Evolutionary conservation across 1,140 invertebrate species (phyloP), one percentile per base, ranked within the genome.

Genomic region (Eumaeus atala): DNA sequence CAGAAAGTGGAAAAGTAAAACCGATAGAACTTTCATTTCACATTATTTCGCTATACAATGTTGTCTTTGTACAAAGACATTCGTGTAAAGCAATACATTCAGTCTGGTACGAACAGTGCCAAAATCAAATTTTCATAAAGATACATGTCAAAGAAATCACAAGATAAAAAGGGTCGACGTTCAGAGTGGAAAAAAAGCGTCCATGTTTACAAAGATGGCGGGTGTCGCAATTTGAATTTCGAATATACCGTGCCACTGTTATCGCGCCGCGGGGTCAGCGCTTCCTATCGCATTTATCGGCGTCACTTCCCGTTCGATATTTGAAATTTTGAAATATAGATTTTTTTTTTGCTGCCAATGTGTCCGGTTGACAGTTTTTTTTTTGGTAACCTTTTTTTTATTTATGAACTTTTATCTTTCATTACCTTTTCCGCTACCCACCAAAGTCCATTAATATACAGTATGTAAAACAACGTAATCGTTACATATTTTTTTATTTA

Each of bases 271-370:
- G 62, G 74, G 74, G 74, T 77, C 74, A 77, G 72, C 66, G 64
- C 62, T 74, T 77, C 72, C 75, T 77, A 77, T 77, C 74, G 64
- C 66, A 57, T 72, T 77, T 74, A 74, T 74, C 70, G 69, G 57
- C 60, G 61, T 71, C 68, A 74, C 66, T 75, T 77, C 75, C 75
- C 64, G 72, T 77, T 73, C 67, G 65, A 69, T 64, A 63, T 74
- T 72, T 70, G 69, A 72, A 77, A 72, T 77, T 74, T 77, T 51
- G 53, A 60, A n/a, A n/a, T n/a, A n/a, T n/a, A n/a, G n/a, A n/a
- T n/a, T n/a, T n/a, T 55, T 64, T 52, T 55, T 55, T 36, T 57
- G 37, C 47, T 58, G 36, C 53, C 62, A 56, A 44, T 53, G 60
- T 59, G 59, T 64, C 56, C 56, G 59, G 56, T 63, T 63, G 61